Evolutionary conservation across 2,113 vertebrate species (phyloP).

Genomic region (Tenrec ecaudatus): DNA sequence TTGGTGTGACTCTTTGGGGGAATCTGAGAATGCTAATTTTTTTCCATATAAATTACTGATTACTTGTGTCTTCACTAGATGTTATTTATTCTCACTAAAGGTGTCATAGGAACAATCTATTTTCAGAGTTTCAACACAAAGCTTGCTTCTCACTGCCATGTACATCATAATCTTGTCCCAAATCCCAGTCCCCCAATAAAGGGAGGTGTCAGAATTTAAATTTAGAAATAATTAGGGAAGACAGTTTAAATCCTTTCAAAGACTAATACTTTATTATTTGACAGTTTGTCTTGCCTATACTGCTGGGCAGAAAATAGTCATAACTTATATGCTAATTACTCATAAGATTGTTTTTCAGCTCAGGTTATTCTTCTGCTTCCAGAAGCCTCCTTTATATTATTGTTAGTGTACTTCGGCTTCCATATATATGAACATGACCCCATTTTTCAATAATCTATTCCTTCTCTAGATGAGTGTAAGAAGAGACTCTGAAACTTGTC

Average conservation of each 20-base stretch:
- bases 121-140: background rate
- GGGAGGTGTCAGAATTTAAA: no score
- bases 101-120: no score
- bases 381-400: background rate
- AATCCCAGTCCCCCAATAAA: background rate
- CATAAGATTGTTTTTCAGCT: background rate
- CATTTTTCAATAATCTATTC: background rate
- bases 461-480: no score
- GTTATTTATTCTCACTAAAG: no score
- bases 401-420: background rate
- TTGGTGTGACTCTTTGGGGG: no score
- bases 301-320: background rate
- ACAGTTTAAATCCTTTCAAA: background rate
- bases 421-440: background rate
- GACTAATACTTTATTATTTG: background rate
- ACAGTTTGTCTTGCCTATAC: background rate
- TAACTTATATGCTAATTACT: background rate
- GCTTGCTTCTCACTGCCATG: background rate
- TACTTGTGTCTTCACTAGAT: no score
- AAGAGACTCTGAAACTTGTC: no score
- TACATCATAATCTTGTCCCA: background rate
- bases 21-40: no score
- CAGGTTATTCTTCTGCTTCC: background rate
- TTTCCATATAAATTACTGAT: no score
- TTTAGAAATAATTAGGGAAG: background rate